These are phyloP conservation scores for Saccopteryx leptura DNA, from an alignment of 2,113 vertebrate genomes.

Conservation along the genomic window DNA sequence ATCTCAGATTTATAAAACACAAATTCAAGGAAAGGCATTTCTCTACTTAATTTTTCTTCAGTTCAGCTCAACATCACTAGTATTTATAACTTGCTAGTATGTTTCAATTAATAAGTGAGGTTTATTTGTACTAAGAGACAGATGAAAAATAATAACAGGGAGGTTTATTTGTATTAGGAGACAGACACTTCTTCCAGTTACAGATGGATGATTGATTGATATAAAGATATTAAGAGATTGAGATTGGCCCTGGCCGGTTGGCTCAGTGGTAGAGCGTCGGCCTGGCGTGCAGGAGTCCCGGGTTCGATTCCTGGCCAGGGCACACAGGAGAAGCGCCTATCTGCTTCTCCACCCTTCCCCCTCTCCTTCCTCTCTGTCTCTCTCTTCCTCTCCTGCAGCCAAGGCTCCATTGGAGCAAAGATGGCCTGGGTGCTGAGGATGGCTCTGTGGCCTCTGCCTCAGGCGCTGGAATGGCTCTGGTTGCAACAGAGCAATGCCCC, in stretches of 20 bases:
- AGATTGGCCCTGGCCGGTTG: background rate
- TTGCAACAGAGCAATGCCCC: no score
- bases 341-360: no score
- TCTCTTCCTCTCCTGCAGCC: no score
- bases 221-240: background rate
- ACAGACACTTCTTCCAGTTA: background rate
- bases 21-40: background rate
- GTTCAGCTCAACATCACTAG: constrained; percentile 12
- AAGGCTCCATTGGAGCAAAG: no score
- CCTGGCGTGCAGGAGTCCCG: no score
- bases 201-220: background rate
- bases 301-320: no score
- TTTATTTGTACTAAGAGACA: background rate
- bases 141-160: background rate
- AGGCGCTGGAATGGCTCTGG: no score
- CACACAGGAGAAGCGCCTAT: no score
- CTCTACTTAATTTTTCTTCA: constrained; percentile 51
- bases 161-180: background rate
- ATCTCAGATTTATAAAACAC: background rate
- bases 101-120: constrained; percentile 4
- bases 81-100: background rate
- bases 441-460: no score
- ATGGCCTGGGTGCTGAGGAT: no score
- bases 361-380: no score
- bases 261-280: no score